phyloP scores from a whole-genome alignment of 2,797 vertebrate genomes.

The Podarcis siculus region DNA sequence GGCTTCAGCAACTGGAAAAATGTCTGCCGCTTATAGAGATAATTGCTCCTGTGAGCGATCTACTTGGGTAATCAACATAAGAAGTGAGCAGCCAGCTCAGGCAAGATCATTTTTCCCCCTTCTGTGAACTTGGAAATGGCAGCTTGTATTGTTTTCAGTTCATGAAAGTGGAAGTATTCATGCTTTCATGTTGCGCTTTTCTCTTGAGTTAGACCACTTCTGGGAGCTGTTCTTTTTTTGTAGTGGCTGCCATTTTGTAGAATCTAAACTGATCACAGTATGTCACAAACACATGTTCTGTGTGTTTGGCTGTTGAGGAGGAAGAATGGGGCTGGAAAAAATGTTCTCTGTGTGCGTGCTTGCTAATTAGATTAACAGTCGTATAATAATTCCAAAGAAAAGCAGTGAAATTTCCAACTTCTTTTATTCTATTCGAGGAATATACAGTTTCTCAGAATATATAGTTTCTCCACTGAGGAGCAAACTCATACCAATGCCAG shows the following conservation, averaged over 20 bases:
- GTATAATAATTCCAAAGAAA: conserved; percentile 63
- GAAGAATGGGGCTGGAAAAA: neutral
- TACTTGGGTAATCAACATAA: neutral
- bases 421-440: conserved; percentile 55
- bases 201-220: too few species aligned
- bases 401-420: conserved; percentile 56
- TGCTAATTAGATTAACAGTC: conserved; percentile 62
- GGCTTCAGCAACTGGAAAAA: neutral
- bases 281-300: neutral
- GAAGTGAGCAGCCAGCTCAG: neutral
- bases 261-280: neutral
- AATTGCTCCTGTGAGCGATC: neutral
- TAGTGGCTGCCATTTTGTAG: neutral
- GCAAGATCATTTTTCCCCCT: too few species aligned
- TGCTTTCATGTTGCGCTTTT: neutral
- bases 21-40: neutral
- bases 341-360: neutral
- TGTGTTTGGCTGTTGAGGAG: neutral
- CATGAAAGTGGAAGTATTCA: neutral
- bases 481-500: neutral
- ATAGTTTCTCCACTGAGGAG: neutral
- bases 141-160: neutral
- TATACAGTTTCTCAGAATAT: conserved; percentile 7
- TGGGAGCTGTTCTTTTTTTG: neutral
- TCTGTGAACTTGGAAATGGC: neutral